These are phyloP conservation scores for Anadara kagoshimensis DNA, from an alignment of 1,140 invertebrate genomes.

Conservation along the genomic window DNA sequence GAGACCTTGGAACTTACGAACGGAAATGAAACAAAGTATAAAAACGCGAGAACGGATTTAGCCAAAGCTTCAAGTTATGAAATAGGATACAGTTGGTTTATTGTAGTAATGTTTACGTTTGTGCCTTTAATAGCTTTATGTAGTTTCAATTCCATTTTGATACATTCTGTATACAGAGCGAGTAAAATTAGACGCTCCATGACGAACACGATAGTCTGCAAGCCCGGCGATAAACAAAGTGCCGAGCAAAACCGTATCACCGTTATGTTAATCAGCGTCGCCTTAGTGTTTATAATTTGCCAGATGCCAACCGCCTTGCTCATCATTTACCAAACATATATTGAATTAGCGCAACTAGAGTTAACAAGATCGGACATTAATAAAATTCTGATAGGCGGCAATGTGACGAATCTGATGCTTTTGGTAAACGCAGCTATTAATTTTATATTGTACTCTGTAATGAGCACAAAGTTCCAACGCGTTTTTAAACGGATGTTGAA, in stretches of 20 bases:
- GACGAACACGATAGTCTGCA: constrained; percentile 26
- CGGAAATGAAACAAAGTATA: constrained; percentile 2
- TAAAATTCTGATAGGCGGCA: constrained; percentile 77
- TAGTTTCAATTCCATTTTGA: constrained; percentile 38
- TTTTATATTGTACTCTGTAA: constrained; percentile 85
- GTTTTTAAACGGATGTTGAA: constrained; percentile 82
- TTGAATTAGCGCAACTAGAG: constrained; percentile 29
- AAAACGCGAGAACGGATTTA: constrained; percentile 20
- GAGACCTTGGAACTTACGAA: constrained; percentile 27
- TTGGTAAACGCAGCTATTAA: constrained; percentile 83
- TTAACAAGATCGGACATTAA: constrained; percentile 42
- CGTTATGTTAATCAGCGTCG: constrained; percentile 41
- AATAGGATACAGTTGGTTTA: constrained; percentile 34
- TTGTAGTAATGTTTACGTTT: constrained; percentile 37
- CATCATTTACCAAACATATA: constrained; percentile 24
- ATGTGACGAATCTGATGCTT: constrained; percentile 83
- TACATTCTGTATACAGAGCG: constrained; percentile 34
- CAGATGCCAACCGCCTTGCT: constrained; percentile 39
- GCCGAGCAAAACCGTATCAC: constrained; percentile 40
- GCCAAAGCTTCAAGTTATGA: constrained; percentile 12
- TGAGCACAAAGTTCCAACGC: constrained; percentile 84
- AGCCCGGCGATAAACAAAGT: constrained; percentile 15
- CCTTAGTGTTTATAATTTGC: constrained; percentile 43
- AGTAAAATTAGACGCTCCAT: constrained; percentile 32
- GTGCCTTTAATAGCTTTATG: constrained; percentile 27